These are phyloP conservation scores for Eilema sororculum DNA, from an alignment of 2,888 invertebrate genomes.

Conservation along the genomic window DNA sequence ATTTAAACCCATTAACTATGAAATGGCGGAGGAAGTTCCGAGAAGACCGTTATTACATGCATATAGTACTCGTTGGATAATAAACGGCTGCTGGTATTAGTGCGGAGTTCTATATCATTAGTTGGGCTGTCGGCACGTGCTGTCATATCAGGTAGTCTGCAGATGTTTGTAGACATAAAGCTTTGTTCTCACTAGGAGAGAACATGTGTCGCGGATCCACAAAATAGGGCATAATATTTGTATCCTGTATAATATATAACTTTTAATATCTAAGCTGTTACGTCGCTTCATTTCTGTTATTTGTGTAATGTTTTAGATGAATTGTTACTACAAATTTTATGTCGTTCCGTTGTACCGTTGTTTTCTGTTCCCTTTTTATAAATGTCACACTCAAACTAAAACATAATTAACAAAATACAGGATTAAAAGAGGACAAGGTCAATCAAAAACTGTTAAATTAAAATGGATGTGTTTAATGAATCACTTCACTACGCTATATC, in stretches of 20 bases:
- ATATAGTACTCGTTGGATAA: slow-evolving; percentile 56
- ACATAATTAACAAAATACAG: not conserved
- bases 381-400: not conserved
- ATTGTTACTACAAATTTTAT: not conserved
- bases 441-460: not conserved
- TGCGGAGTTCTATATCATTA: slow-evolving; percentile 65
- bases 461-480: slow-evolving; percentile 8
- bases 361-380: too few relatives aligned
- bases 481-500: slow-evolving; percentile 11
- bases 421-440: not conserved
- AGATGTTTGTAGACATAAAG: slow-evolving; percentile 2
- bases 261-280: not conserved
- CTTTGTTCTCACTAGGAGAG: not conserved
- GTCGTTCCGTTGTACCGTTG: not conserved
- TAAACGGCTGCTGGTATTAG: slow-evolving; percentile 61
- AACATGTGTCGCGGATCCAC: not conserved
- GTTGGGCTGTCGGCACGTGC: slow-evolving; percentile 64
- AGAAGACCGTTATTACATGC: slow-evolving; percentile 58
- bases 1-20: slow-evolving; percentile 47
- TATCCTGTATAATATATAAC: not conserved
- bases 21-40: slow-evolving; percentile 51
- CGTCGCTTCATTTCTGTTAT: not conserved
- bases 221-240: not conserved
- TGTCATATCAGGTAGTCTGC: slow-evolving; percentile 49
- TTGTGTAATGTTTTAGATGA: not conserved